Percentiles rank a stretch among this genome's conserved stretches.
Conservation (phyloP, 2,797 vertebrate genomes). For the Phrynocephalus forsythii region DNA sequence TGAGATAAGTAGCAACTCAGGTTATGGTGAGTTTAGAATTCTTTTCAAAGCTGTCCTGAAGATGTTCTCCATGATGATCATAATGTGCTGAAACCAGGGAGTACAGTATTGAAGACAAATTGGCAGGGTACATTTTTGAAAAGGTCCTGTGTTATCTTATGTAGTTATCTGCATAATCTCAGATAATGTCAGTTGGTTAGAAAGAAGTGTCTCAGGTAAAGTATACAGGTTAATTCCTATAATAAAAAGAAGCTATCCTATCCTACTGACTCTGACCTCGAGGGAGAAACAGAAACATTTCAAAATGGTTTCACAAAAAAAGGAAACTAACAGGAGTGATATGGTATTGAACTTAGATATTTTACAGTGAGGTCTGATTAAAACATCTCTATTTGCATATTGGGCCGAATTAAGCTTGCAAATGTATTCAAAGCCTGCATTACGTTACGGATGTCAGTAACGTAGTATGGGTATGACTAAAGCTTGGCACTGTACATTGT, state of each 20-base stretch:
- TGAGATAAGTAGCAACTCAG: neutral
- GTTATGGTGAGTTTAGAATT: neutral
- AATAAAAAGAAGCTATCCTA: neutral
- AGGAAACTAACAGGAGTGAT: neutral
- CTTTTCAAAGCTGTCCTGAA: neutral
- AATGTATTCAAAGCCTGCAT: neutral
- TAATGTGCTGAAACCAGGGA: neutral
- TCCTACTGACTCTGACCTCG: too few species aligned
- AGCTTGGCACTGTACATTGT: neutral
- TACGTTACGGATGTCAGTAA: neutral
- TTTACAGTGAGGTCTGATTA: neutral
- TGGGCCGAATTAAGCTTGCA: too few species aligned
- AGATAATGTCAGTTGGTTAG: neutral
- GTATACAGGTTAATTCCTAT: neutral
- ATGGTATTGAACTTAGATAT: neutral
- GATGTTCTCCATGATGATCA: neutral
- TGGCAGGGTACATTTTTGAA: neutral
- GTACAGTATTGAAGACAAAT: neutral
- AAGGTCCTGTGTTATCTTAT: neutral
- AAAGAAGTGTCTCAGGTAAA: neutral
- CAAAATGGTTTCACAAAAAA: neutral
- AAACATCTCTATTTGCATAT: neutral
- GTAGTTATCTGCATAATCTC: neutral
- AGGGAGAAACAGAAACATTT: neutral
- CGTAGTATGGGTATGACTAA: neutral